Evolutionary conservation across 2,888 invertebrate genomes (phyloP).

Genomic region (Melipona beecheii): DNA sequence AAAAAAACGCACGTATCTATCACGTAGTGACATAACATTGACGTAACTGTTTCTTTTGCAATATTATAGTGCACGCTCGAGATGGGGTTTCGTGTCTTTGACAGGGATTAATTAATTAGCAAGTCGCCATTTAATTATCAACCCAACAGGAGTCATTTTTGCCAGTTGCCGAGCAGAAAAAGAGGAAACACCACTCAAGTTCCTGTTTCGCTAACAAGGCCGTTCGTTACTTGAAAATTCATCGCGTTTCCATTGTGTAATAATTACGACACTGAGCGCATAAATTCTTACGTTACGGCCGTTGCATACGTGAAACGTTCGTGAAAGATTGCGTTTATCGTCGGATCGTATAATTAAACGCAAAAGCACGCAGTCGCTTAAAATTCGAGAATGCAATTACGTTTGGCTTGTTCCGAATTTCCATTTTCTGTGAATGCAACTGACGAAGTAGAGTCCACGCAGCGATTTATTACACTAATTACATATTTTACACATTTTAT

Average conservation of each 20-base stretch:
- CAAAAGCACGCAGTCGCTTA: neutral
- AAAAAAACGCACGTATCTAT: too few species aligned
- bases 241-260: slow-evolving; percentile 39
- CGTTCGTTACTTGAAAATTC: slow-evolving; percentile 12
- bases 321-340: slow-evolving; percentile 7
- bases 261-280: slow-evolving; percentile 29
- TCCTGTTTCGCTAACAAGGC: neutral
- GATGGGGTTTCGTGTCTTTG: too few species aligned
- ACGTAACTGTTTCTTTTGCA: too few species aligned
- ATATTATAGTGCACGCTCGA: too few species aligned
- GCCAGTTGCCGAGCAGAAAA: neutral
- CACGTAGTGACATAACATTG: too few species aligned
- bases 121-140: neutral
- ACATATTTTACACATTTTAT: too few species aligned
- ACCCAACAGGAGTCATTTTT: slow-evolving; percentile 1
- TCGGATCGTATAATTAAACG: neutral
- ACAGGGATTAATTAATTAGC: neutral
- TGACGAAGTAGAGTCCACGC: too few species aligned
- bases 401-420: neutral
- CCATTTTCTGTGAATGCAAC: too few species aligned
- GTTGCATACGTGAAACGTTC: slow-evolving; percentile 9
- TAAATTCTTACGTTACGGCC: slow-evolving; percentile 29
- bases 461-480: too few species aligned
- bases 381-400: neutral
- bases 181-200: neutral